A percentile compares a stretch with the other conserved stretches of the same genome.
Conservation (phyloP, 2,888 invertebrate genomes). For the Punctoribates punctum region DNA sequence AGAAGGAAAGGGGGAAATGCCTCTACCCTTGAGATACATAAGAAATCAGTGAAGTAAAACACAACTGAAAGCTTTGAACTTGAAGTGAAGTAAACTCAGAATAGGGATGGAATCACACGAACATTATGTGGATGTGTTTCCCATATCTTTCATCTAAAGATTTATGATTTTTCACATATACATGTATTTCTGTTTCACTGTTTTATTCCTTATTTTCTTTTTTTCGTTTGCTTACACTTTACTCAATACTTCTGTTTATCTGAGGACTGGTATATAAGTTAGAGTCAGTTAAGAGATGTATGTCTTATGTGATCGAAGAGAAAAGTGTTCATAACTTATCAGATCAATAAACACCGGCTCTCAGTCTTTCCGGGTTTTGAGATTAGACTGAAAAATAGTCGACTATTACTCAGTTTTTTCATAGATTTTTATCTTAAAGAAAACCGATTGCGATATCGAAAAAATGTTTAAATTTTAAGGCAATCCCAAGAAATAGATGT, state of each 20-base stretch:
- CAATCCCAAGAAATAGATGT: too few relatives aligned
- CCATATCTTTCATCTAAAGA: too few relatives aligned
- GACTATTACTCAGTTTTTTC: neutral
- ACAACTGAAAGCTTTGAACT: too few relatives aligned
- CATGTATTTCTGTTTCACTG: too few relatives aligned
- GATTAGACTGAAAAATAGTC: conserved; percentile 5
- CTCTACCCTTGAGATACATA: too few relatives aligned
- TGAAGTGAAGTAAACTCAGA: too few relatives aligned
- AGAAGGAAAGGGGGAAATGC: too few relatives aligned
- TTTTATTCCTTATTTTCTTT: neutral
- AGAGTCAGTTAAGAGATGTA: neutral
- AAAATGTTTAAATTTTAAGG: neutral
- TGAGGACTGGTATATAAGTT: neutral
- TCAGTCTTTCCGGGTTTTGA: neutral
- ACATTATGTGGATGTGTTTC: too few relatives aligned
- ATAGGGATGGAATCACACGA: too few relatives aligned
- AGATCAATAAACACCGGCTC: conserved; percentile 7
- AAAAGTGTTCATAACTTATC: conserved; percentile 11
- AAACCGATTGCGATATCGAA: neutral
- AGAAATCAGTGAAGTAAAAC: too few relatives aligned
- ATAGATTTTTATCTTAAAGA: neutral
- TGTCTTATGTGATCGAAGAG: neutral
- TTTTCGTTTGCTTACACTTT: neutral
- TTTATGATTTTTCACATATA: too few relatives aligned
- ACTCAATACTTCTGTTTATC: neutral